Base-by-base conservation (phyloP, 2,888 invertebrate species). In the Carcina quercana region DNA sequence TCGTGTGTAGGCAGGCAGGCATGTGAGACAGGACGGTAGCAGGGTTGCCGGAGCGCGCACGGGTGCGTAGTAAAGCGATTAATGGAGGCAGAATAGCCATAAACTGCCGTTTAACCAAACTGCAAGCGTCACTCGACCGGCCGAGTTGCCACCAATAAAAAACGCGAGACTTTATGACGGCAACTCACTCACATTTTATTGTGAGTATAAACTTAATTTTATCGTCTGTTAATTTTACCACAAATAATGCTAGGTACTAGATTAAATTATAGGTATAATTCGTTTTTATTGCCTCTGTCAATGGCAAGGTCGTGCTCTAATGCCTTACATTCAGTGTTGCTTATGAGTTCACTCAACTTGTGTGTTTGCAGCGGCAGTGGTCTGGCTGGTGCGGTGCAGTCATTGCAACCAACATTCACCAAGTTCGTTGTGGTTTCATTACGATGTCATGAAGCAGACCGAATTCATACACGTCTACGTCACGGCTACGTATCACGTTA, bases 161-260 rank as follows among this genome's bases (percentile, higher is more conserved):
- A 82, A 82, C 76, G 79, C 76, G 80, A 79, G 80, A 80, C 78
- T 83, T 82, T 83, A 82, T 83, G 82, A 82, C 78, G 79, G 80
- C 80, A 79, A 79, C 83, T 82, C 79, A 79, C 74, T 80, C 82
- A 79, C 83, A 78, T 82, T 82, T 83, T 82, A 83, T 82, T 82
- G 82, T 82, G 79, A 80, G 75, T 82, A 82, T 83, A 83, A 83
- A 83, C 78, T 80, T 80, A 83, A 82, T 82, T 83, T 83, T 82
- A 83, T 80, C 73, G 83, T 80, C 82, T 80, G 82, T 83, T 83
- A 82, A 83, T 83, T 83, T 79, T 71, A 75, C 82, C 83, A 80
- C 82, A 80, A 83, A 79, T 82, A 80, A 76, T 79, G 59, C 69
- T 76, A 78, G 72, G 64, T 67, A 69, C 65, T 72, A 72, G 70